Conservation (phyloP, 2,797 vertebrate genomes). For the Paramormyrops hopkinsi region DNA sequence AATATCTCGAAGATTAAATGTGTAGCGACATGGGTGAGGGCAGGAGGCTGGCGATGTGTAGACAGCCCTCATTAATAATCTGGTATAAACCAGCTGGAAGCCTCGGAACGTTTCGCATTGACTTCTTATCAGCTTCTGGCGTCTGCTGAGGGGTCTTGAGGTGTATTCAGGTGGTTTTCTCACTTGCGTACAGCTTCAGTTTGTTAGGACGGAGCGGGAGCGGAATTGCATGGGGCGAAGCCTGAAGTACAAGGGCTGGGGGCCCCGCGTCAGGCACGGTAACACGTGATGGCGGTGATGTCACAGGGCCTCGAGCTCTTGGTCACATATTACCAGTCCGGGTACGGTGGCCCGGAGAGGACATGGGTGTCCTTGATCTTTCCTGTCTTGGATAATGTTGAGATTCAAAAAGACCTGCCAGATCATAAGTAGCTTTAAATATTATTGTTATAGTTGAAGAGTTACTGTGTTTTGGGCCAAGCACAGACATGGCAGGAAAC, state of each 20-base stretch:
- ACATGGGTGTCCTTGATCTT: not conserved
- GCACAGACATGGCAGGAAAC: not conserved
- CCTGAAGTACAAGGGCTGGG: not conserved
- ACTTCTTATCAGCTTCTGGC: not conserved
- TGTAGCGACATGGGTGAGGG: not conserved
- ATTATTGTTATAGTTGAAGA: not conserved
- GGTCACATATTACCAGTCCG: not conserved
- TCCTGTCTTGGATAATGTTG: not conserved
- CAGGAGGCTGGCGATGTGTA: not conserved
- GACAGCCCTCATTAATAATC: not conserved
- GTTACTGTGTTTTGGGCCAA: not conserved
- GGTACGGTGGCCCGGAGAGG: not conserved
- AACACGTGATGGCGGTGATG: not conserved
- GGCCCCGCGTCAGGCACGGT: not conserved
- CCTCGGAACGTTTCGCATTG: not conserved
- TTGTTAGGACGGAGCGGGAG: not conserved
- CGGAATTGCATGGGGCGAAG: not conserved
- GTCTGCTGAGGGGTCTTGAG: not conserved
- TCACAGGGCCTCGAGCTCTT: not conserved
- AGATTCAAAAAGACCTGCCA: not conserved
- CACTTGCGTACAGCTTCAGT: not conserved
- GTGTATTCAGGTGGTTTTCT: not conserved
- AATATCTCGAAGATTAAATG: not conserved
- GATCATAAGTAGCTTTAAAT: not conserved
- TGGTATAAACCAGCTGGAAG: not conserved